Evolutionary conservation across 2,113 vertebrate genomes (phyloP).

Genomic region (Pangasianodon hypophthalmus): DNA sequence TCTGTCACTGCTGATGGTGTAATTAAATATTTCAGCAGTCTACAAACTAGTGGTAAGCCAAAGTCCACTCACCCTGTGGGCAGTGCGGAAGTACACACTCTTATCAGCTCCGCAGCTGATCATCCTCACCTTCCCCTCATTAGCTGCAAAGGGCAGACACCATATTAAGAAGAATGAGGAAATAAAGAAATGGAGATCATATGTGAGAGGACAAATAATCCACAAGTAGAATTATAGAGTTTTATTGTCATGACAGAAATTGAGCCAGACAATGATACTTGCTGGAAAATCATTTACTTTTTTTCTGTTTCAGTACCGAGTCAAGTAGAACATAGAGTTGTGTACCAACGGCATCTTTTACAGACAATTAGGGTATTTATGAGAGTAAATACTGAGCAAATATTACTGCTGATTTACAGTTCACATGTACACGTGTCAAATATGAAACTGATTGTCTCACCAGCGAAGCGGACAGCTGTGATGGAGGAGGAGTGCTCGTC

Average conservation of each 20-base stretch:
- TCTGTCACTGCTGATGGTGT: neutral
- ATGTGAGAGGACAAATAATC: neutral
- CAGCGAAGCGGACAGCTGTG: conserved; percentile 93
- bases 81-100: conserved; percentile 73
- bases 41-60: neutral
- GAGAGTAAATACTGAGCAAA: neutral
- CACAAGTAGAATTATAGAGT: neutral
- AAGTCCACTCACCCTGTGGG: conserved; percentile 64
- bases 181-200: neutral
- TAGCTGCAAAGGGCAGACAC: conserved; percentile 55
- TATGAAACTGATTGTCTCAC: conserved; percentile 66
- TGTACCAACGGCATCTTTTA: neutral
- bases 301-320: neutral
- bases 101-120: conserved; percentile 77
- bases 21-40: neutral
- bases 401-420: neutral
- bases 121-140: conserved; percentile 69
- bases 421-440: neutral
- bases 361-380: neutral
- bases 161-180: neutral
- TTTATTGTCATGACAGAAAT: neutral
- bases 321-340: neutral
- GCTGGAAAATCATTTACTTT: too few relatives aligned
- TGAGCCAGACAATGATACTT: neutral
- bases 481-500: conserved; percentile 97